Conservation (phyloP, 2,888 invertebrate genomes). For the Merodon equestris region DNA sequence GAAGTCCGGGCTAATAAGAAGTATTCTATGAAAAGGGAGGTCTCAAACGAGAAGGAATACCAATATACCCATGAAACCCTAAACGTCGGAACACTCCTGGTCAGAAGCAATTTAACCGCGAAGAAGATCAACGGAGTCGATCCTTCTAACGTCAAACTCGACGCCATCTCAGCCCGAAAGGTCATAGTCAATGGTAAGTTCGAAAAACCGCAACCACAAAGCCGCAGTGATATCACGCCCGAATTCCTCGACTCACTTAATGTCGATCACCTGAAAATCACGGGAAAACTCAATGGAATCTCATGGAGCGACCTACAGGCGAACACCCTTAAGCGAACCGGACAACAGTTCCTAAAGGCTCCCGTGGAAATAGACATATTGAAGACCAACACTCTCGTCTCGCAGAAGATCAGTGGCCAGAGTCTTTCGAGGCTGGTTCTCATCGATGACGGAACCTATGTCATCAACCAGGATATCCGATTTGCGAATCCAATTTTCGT, state of each 20-base stretch:
- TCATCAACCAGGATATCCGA: slow-evolving; percentile 78
- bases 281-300: slow-evolving; percentile 80
- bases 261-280: slow-evolving; percentile 78
- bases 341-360: slow-evolving; percentile 79
- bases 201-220: slow-evolving; percentile 33
- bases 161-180: slow-evolving; percentile 72
- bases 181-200: slow-evolving; percentile 70
- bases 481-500: slow-evolving; percentile 78
- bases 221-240: slow-evolving; percentile 34
- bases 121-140: slow-evolving; percentile 72
- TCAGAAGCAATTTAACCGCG: slow-evolving; percentile 71
- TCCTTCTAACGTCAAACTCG: slow-evolving; percentile 70
- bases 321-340: slow-evolving; percentile 79
- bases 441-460: slow-evolving; percentile 77
- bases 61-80: slow-evolving; percentile 72
- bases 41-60: slow-evolving; percentile 4
- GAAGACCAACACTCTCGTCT: slow-evolving; percentile 73
- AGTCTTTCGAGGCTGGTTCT: slow-evolving; percentile 75
- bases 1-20: slow-evolving; percentile 68
- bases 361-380: slow-evolving; percentile 72
- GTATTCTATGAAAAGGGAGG: slow-evolving; percentile 59
- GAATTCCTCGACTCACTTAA: slow-evolving; percentile 71
- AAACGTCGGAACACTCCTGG: slow-evolving; percentile 73
- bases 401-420: slow-evolving; percentile 72
- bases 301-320: slow-evolving; percentile 78